These are phyloP conservation scores for Hydriomena furcata DNA, from an alignment of 2,888 invertebrate species.

Conservation along the genomic window DNA sequence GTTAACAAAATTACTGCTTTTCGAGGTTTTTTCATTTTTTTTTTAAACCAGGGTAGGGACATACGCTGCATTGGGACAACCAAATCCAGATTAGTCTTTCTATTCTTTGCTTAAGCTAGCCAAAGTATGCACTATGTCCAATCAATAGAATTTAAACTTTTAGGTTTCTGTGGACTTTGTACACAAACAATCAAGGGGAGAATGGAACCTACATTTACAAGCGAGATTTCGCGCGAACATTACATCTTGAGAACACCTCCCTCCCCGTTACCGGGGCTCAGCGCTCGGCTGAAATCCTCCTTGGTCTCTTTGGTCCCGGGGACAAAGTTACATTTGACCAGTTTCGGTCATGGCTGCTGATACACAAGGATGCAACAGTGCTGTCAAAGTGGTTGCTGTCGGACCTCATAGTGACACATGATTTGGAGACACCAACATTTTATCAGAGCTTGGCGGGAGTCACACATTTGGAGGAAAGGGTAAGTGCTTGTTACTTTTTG, in stretches of 20 bases:
- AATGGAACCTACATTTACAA: constrained; percentile 87
- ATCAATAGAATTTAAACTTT: too few relatives aligned
- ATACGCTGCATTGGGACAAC: too few relatives aligned
- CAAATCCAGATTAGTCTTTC: too few relatives aligned
- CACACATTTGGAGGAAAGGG: constrained; percentile 92
- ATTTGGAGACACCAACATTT: constrained; percentile 94
- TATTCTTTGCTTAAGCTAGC: too few relatives aligned
- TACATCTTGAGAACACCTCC: constrained; percentile 83
- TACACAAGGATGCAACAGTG: constrained; percentile 90
- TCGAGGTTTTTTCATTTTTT: constrained; percentile 16
- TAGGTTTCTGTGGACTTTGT: constrained; percentile 93
- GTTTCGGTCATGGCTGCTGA: constrained; percentile 91
- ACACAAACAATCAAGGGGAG: constrained; percentile 90
- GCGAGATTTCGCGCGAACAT: constrained; percentile 87
- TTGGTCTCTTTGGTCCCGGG: constrained; percentile 66
- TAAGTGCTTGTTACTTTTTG: constrained; percentile 59
- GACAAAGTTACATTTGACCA: constrained; percentile 87
- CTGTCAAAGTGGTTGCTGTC: constrained; percentile 92
- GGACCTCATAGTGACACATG: constrained; percentile 90
- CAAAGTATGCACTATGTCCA: not conserved
- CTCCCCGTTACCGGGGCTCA: constrained; percentile 61
- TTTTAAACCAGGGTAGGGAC: too few relatives aligned
- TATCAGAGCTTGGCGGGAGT: constrained; percentile 97
- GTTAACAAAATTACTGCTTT: constrained; percentile 39
- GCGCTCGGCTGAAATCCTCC: constrained; percentile 63